Evolutionary conservation across 2,797 vertebrate species (phyloP).

Genomic region (Odontamblyopus rebecca): DNA sequence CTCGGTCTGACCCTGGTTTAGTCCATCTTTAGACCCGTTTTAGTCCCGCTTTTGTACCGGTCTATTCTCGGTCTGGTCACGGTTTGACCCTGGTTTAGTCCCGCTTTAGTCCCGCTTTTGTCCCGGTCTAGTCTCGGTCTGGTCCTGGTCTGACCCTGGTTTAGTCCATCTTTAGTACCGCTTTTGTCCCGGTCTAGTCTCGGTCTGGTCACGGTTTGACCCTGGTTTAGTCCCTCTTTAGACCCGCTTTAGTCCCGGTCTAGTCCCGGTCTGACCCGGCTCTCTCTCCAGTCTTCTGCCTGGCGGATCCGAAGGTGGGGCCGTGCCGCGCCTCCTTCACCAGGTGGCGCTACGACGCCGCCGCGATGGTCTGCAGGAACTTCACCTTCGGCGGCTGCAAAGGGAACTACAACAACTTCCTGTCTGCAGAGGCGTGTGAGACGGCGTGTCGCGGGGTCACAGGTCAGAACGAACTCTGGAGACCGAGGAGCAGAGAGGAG

Average conservation of each 20-base stretch:
- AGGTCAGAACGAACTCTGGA: slow-evolving; percentile 32
- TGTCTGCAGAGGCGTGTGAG: slow-evolving; percentile 79
- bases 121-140: no score
- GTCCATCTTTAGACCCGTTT: no score
- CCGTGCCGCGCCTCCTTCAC: slow-evolving; percentile 86
- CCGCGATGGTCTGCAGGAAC: slow-evolving; percentile 58
- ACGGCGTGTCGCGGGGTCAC: slow-evolving; percentile 76
- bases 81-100: not conserved
- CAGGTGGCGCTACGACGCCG: slow-evolving; percentile 84
- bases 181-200: not conserved
- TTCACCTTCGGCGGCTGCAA: slow-evolving; percentile 80
- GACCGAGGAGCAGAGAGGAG: no score
- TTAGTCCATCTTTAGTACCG: not conserved
- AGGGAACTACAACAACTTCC: slow-evolving; percentile 88
- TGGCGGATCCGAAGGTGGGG: slow-evolving; percentile 80
- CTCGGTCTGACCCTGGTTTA: no score
- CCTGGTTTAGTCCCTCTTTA: no score
- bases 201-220: not conserved
- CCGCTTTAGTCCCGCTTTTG: no score
- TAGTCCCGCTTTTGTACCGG: no score
- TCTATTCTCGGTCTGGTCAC: not conserved
- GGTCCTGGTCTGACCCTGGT: not conserved
- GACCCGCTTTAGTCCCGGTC: no score
- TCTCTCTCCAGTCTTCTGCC: slow-evolving; percentile 78
- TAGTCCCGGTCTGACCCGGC: not conserved